Percentiles rank a stretch among this genome's conserved stretches.
These are phyloP conservation scores for Barypeithes pellucidus DNA, from an alignment of 2,888 invertebrate genomes.

Conservation along the genomic window DNA sequence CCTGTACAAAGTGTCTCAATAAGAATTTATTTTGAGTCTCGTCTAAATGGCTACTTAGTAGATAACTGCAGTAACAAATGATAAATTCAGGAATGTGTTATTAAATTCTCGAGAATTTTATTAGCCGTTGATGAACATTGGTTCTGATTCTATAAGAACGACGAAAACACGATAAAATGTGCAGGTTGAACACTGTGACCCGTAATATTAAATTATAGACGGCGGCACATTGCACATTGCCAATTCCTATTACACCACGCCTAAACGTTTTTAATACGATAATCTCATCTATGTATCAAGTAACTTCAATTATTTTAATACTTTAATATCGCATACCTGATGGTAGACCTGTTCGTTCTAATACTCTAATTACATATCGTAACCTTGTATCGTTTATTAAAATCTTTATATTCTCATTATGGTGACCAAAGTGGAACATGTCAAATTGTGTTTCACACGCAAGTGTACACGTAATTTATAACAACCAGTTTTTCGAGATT, in stretches of 20 bases:
- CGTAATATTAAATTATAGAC: too few species aligned
- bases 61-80: too few species aligned
- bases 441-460: slow-evolving; percentile 16
- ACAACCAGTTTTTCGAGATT: slow-evolving; percentile 4
- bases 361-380: slow-evolving; percentile 39
- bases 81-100: too few species aligned
- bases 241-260: slow-evolving; percentile 17
- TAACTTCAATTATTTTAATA: slow-evolving; percentile 29
- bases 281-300: slow-evolving; percentile 23
- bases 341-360: slow-evolving; percentile 44
- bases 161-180: too few species aligned
- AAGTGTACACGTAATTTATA: slow-evolving; percentile 10
- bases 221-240: slow-evolving; percentile 1
- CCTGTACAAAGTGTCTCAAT: too few species aligned
- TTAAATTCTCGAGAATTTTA: too few species aligned
- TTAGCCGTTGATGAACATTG: too few species aligned
- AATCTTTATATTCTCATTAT: slow-evolving; percentile 27
- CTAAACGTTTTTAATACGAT: slow-evolving; percentile 27
- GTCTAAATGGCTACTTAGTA: too few species aligned
- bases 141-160: too few species aligned
- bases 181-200: too few species aligned
- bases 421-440: slow-evolving; percentile 36
- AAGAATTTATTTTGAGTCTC: too few species aligned
- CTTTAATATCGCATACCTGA: slow-evolving; percentile 16
- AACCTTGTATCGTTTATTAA: slow-evolving; percentile 45